A percentile compares a stretch with the other conserved stretches of the same genome.
Evolutionary conservation across 2,888 invertebrate species (phyloP).

Genomic region (Sphecodes monilicornis): DNA sequence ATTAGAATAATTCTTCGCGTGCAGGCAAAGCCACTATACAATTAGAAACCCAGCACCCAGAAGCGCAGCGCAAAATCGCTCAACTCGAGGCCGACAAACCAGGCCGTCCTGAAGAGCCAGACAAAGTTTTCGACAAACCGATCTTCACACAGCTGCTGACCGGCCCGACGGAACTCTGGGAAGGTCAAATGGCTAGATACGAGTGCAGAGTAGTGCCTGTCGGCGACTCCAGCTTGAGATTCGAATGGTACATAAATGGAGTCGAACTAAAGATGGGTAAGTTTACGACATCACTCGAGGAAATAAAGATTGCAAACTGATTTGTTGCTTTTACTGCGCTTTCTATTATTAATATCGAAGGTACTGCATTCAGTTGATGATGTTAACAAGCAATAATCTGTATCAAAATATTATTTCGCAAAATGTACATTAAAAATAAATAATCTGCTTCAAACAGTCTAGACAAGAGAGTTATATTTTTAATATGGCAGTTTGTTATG

Average conservation of each 20-base stretch:
- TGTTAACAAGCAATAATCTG: background rate
- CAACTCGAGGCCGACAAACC: conserved; percentile 92
- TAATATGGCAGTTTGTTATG: background rate
- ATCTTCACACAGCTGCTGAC: conserved; percentile 95
- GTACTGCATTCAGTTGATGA: background rate
- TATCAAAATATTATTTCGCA: background rate
- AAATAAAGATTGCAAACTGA: background rate
- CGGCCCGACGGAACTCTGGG: conserved; percentile 95
- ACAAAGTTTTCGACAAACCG: conserved; percentile 94
- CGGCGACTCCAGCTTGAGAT: conserved; percentile 95
- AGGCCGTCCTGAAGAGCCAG: conserved; percentile 89
- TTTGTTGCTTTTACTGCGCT: background rate
- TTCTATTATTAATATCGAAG: background rate
- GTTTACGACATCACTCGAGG: background rate
- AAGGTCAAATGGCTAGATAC: conserved; percentile 95
- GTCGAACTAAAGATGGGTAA: conserved; percentile 95
- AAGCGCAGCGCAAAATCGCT: conserved; percentile 95
- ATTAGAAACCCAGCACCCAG: conserved; percentile 96
- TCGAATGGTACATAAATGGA: conserved; percentile 98
- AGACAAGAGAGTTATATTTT: conserved; percentile 2
- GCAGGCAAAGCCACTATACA: conserved; percentile 94
- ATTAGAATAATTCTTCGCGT: conserved; percentile 58
- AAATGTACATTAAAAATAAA: conserved; percentile 5
- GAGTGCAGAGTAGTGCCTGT: conserved; percentile 97
- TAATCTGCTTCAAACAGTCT: background rate